Conservation (phyloP, 2,888 invertebrate species). For the Synergus japonicus region DNA sequence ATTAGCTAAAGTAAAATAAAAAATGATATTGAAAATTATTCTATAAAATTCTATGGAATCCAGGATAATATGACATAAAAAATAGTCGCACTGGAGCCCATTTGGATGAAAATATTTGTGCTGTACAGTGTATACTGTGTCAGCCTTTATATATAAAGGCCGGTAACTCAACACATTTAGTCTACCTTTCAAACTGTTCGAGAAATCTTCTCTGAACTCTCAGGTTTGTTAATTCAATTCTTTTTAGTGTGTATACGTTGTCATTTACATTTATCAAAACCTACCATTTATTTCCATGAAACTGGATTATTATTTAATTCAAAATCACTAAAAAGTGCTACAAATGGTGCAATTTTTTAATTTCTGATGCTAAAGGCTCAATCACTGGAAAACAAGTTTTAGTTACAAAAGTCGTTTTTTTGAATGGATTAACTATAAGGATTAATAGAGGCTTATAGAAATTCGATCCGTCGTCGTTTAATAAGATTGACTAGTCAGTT, state of each 20-base stretch:
- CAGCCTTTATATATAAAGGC: constrained; percentile 25
- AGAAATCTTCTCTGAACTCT: neutral
- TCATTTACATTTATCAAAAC: neutral
- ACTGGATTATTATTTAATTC: neutral
- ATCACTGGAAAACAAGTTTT: neutral
- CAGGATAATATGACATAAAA: neutral
- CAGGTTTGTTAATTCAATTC: neutral
- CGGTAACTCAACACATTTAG: neutral
- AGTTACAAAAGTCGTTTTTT: neutral
- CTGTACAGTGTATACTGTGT: neutral
- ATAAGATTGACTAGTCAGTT: neutral
- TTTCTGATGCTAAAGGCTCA: neutral
- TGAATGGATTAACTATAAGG: neutral
- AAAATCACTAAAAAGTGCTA: neutral
- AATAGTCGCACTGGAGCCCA: neutral
- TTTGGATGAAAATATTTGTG: neutral
- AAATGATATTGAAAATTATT: neutral
- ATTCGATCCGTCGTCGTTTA: neutral
- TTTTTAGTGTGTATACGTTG: neutral
- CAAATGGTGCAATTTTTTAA: neutral
- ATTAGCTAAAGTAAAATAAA: neutral
- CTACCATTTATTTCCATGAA: neutral
- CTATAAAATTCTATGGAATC: neutral
- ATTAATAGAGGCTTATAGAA: neutral
- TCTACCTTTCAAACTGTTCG: neutral